Base-by-base conservation (phyloP, 2,888 invertebrate species). In the Altica lythri region DNA sequence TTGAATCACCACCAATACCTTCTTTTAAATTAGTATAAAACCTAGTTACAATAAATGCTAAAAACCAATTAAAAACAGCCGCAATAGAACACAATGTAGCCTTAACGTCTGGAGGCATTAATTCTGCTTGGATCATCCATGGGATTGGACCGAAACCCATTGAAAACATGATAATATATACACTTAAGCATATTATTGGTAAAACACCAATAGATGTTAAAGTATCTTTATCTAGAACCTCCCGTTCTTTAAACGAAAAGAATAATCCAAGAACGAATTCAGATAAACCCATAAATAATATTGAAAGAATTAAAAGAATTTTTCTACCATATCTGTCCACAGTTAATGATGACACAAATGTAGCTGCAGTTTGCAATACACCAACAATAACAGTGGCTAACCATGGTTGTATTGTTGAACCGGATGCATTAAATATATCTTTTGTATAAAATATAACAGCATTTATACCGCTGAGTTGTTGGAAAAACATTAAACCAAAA, bases 121-220 rank as follows among this genome's bases (percentile, higher is more conserved):
- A 78, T 72, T 94, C 93, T 2, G 91, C 84, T 73, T 87, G 80
- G 80, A 90, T 88, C 80, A 92, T 83, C 90, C 90, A 90, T 0
- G 93, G 93, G 35, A 94, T 89, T 0, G 93, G 93, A 0, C 93
- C 93, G 66, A 86, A 88, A 30, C 93, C 93, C 27, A 92, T 69
- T 0, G 90, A 89, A 77, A 93, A 93, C 19, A 88, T 82, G 10
- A 88, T 74, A 13, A 92, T 87, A 75, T 89, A 94, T 1, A 89
- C 61, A 14, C 89, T 86, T 10, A 93, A 73, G 19, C 86, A 83
- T 0, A 85, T 63, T 3, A 94, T 75, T 0, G 93, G 92, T 47
- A 93, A 71, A 87, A 90, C 91, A 0, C 82, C 81, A 9, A 91
- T 79, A 8, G 76, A 70, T 0, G 71, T 67, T 0, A 86, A 78